Percentiles rank a stretch among this genome's conserved stretches.
Conservation (phyloP, 2,113 vertebrate species). For the Lucifuga dentata region DNA sequence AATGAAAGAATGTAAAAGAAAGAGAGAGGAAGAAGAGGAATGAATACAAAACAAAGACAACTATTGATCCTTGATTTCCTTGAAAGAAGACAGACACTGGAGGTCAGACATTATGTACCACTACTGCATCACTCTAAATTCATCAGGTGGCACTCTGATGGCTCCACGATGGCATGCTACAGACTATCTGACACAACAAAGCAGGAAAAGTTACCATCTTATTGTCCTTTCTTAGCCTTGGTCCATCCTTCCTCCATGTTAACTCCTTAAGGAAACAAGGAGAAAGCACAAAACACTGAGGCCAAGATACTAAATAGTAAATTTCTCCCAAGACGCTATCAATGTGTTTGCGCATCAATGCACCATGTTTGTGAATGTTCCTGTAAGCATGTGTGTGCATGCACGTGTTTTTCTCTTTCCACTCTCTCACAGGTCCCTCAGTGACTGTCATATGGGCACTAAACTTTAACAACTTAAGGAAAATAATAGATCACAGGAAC, state of each 20-base stretch:
- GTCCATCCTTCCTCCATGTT: conserved; percentile 34
- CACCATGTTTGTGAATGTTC: conserved; percentile 25
- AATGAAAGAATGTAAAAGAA: neutral
- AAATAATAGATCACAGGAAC: conserved; percentile 45
- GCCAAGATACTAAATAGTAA: conserved; percentile 37
- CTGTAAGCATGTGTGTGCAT: conserved; percentile 15
- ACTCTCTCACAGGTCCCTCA: neutral
- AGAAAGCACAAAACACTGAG: conserved; percentile 42
- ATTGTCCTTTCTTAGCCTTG: conserved; percentile 46
- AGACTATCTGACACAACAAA: conserved; percentile 61
- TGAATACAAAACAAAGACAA: conserved; percentile 75
- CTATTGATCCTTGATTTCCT: conserved; percentile 79
- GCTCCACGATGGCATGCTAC: conserved; percentile 63
- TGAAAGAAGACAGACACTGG: conserved; percentile 73
- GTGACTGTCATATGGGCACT: conserved; percentile 24
- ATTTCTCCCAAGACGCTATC: conserved; percentile 22
- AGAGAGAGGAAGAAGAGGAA: conserved; percentile 37
- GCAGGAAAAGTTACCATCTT: conserved; percentile 65
- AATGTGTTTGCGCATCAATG: conserved; percentile 3
- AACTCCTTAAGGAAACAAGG: conserved; percentile 47
- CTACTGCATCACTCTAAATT: conserved; percentile 61
- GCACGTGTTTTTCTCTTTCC: neutral
- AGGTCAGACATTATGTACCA: conserved; percentile 67
- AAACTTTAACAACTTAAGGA: conserved; percentile 52
- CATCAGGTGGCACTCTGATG: conserved; percentile 65